These are phyloP conservation scores for Denticeps clupeoides DNA, from an alignment of 2,797 vertebrate genomes.

Conservation along the genomic window DNA sequence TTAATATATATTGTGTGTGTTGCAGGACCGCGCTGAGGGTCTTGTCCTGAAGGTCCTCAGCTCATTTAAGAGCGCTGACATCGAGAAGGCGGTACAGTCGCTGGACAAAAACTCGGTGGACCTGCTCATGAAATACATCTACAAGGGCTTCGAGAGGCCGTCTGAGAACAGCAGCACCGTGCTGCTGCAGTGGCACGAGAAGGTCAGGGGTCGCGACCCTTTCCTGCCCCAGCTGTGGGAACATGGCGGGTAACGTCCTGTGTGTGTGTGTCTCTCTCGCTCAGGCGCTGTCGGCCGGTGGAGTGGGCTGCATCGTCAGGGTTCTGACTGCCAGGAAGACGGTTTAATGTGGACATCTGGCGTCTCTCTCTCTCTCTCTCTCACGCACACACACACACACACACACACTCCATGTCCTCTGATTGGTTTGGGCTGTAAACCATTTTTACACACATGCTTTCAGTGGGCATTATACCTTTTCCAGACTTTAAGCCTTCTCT, in stretches of 20 bases:
- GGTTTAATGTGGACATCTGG: slow-evolving; percentile 62
- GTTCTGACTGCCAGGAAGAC: slow-evolving; percentile 95
- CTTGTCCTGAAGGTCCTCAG: slow-evolving; percentile 93
- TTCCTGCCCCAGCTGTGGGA: not conserved
- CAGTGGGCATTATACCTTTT: too few relatives aligned
- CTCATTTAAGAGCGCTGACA: slow-evolving; percentile 90
- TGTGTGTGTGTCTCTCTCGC: slow-evolving; percentile 13
- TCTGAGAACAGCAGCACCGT: slow-evolving; percentile 95
- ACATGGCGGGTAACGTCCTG: not conserved
- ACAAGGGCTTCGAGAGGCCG: slow-evolving; percentile 94
- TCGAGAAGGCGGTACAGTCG: slow-evolving; percentile 90
- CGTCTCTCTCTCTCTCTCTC: slow-evolving; percentile 13
- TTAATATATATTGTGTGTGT: slow-evolving; percentile 10
- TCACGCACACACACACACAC: not conserved
- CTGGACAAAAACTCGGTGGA: slow-evolving; percentile 88
- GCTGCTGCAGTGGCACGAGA: slow-evolving; percentile 95
- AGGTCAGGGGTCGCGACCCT: slow-evolving; percentile 52
- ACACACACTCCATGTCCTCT: not conserved
- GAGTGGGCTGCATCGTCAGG: slow-evolving; percentile 88
- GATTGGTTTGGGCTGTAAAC: too few relatives aligned
- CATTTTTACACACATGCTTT: too few relatives aligned
- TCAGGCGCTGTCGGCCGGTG: slow-evolving; percentile 87
- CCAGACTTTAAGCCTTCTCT: too few relatives aligned
- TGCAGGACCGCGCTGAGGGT: slow-evolving; percentile 85
- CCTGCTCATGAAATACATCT: slow-evolving; percentile 98